Percentiles rank a stretch among this genome's conserved stretches.
phyloP scores from a whole-genome alignment of 1,140 invertebrate species.

The Aphelinus certus region DNA sequence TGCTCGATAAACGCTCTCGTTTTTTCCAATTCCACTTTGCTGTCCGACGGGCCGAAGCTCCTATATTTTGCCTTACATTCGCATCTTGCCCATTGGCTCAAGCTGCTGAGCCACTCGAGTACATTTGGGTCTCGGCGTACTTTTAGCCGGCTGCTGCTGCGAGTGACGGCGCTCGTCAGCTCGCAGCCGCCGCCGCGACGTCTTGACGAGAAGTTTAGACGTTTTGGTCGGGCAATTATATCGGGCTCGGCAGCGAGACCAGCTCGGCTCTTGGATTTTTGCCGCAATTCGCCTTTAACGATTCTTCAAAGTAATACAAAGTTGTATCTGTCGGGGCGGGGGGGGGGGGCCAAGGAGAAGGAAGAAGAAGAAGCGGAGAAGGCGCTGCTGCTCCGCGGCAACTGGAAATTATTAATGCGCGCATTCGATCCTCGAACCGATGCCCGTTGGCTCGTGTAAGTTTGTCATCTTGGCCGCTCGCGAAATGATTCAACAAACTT shows the following conservation, averaged over 20 bases:
- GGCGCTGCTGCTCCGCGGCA: not conserved
- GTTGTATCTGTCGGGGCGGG: conserved; percentile 9
- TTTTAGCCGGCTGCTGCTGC: too few species aligned
- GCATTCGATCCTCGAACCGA: conserved; percentile 35
- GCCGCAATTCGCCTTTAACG: conserved; percentile 22
- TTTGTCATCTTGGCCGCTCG: conserved; percentile 31
- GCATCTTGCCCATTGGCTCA: not conserved
- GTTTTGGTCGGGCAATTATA: conserved; percentile 33
- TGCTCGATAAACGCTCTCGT: conserved; percentile 17
- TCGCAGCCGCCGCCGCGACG: not conserved
- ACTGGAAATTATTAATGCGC: conserved; percentile 26
- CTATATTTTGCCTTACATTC: not conserved
- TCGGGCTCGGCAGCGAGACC: not conserved
- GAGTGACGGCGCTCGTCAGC: too few species aligned
- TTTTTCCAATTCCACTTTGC: conserved; percentile 29
- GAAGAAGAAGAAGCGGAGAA: not conserved
- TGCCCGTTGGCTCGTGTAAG: conserved; percentile 13
- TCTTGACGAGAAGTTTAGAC: conserved; percentile 33
- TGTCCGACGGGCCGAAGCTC: not conserved
- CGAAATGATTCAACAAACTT: conserved; percentile 35
- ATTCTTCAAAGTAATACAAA: conserved; percentile 40
- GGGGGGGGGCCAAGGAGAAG: too few species aligned
- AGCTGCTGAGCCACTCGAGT: too few species aligned
- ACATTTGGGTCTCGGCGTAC: not conserved
- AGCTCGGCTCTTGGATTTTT: not conserved